Evolutionary conservation across 2,888 invertebrate genomes (phyloP).

Genomic region (Pterobdella sp.): DNA sequence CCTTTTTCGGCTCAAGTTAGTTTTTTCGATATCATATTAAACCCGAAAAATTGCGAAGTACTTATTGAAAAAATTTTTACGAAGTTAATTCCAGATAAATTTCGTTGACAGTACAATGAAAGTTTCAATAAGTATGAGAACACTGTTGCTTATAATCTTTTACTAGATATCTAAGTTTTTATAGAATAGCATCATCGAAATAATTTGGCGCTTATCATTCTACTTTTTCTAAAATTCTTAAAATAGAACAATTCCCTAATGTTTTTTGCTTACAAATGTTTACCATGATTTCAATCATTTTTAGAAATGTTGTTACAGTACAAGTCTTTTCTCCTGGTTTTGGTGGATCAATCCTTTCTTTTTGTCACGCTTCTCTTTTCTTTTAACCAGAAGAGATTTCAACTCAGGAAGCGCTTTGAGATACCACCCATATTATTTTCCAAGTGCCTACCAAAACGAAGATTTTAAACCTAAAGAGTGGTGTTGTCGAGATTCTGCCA

Average conservation of each 20-base stretch:
- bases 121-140: not conserved
- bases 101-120: not conserved
- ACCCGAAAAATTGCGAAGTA: not conserved
- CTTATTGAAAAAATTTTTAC: too few species aligned
- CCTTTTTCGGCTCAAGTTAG: constrained; percentile 17
- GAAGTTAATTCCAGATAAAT: not conserved
- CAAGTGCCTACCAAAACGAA: not conserved
- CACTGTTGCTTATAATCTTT: not conserved
- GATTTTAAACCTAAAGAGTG: constrained; percentile 23
- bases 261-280: too few species aligned
- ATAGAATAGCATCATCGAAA: not conserved
- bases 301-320: constrained; percentile 26
- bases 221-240: too few species aligned
- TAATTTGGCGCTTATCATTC: not conserved
- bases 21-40: not conserved
- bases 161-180: not conserved
- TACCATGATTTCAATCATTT: too few species aligned
- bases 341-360: constrained; percentile 18
- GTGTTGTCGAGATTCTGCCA: constrained; percentile 26
- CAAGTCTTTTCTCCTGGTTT: constrained; percentile 11
- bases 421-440: constrained; percentile 26
- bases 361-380: constrained; percentile 23
- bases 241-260: too few species aligned
- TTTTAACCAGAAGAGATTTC: constrained; percentile 6
- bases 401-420: constrained; percentile 12